Evolutionary conservation across 2,797 vertebrate species (phyloP).

Genomic region (Melanotaenia parkinsoni): DNA sequence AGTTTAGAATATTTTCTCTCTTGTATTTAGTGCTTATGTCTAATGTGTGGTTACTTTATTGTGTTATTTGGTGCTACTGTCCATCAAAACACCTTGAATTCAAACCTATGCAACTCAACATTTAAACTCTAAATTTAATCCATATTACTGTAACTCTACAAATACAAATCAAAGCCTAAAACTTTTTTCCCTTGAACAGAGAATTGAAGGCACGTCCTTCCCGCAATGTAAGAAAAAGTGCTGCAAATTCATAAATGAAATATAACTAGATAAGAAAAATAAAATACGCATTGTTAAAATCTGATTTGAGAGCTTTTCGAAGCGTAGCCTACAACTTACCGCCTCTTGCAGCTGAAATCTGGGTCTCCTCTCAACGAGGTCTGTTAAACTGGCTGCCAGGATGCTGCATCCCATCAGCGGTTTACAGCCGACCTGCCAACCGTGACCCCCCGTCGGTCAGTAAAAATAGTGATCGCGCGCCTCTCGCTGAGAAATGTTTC

Average conservation of each 20-base stretch:
- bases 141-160: too few species aligned
- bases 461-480: not conserved
- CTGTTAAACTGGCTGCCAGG: not conserved
- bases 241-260: too few species aligned
- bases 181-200: not conserved
- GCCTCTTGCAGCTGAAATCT: constrained; percentile 7
- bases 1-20: too few species aligned
- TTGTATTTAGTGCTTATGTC: too few species aligned
- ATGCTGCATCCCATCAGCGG: constrained; percentile 12
- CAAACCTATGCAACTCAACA: not conserved
- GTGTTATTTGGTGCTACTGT: not conserved
- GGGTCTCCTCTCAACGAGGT: constrained; percentile 21
- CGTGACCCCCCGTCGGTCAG: constrained; percentile 26
- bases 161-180: not conserved
- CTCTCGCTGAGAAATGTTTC: not conserved
- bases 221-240: too few species aligned
- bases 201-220: not conserved
- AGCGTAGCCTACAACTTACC: constrained; percentile 39
- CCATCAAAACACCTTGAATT: not conserved
- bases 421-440: constrained; percentile 2
- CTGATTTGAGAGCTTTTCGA: not conserved
- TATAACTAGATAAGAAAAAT: not conserved
- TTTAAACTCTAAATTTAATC: not conserved
- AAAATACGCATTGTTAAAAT: not conserved
- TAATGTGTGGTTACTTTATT: not conserved